Evolutionary conservation across 2,797 vertebrate genomes (phyloP).

Genomic region (Tapirus indicus): DNA sequence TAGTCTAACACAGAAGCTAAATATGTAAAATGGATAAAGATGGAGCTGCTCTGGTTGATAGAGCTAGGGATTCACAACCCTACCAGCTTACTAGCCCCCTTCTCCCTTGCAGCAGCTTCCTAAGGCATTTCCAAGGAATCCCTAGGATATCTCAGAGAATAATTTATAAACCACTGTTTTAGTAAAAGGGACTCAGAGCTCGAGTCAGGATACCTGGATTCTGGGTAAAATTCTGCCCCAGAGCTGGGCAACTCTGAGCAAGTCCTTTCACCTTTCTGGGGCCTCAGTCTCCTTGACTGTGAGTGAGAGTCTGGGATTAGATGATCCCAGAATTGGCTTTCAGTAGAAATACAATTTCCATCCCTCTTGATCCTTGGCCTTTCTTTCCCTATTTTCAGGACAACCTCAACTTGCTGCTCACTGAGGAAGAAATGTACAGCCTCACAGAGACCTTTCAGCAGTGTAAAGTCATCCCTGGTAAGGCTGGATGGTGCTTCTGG

Average conservation of each 20-base stretch:
- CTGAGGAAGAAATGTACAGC: constrained; percentile 98
- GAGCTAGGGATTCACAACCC: neutral
- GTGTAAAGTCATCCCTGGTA: constrained; percentile 97
- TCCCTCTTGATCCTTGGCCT: neutral
- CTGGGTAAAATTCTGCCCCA: neutral
- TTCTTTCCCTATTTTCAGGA: constrained; percentile 88
- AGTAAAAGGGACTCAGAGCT: neutral
- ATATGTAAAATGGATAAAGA: neutral
- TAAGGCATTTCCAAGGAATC: neutral
- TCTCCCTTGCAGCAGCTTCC: neutral
- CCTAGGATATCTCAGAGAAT: neutral
- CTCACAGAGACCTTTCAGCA: constrained; percentile 95
- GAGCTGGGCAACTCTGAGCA: neutral
- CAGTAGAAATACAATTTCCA: neutral
- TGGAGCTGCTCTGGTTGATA: neutral
- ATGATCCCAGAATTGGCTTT: neutral
- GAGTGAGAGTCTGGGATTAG: neutral
- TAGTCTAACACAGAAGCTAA: constrained; percentile 46
- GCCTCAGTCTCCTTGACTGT: neutral
- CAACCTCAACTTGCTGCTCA: constrained; percentile 97
- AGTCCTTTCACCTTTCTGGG: neutral
- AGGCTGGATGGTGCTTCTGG: neutral
- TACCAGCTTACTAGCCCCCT: neutral
- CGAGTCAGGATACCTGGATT: neutral
- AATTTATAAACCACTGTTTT: constrained; percentile 35